Conservation (phyloP, 2,888 invertebrate species). For the Stegana nigrithorax region DNA sequence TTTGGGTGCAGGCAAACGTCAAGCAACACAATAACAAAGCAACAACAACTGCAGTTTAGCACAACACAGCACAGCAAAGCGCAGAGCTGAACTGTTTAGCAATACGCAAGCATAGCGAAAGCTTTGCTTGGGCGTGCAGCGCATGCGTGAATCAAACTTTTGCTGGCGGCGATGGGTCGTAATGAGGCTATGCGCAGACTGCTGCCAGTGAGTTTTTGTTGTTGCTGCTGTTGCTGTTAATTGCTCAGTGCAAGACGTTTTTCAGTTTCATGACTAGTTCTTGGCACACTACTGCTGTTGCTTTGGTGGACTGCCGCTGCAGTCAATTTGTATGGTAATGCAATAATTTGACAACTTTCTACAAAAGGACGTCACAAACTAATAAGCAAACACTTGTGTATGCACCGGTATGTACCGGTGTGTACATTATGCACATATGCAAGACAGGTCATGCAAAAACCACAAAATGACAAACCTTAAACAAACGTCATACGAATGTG, state of each 20-base stretch:
- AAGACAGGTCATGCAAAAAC: slow-evolving; percentile 2
- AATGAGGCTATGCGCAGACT: slow-evolving; percentile 33
- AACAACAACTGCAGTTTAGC: no score
- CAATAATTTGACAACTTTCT: slow-evolving; percentile 5
- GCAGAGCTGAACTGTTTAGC: not conserved
- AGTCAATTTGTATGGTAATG: slow-evolving; percentile 24
- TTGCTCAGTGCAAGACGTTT: not conserved
- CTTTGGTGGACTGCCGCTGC: slow-evolving; percentile 21
- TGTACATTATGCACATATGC: not conserved
- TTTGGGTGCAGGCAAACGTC: slow-evolving; percentile 11
- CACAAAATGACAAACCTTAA: not conserved
- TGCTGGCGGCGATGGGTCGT: slow-evolving; percentile 23
- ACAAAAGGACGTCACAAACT: not conserved
- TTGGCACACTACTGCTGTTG: slow-evolving; percentile 39
- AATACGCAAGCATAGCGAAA: slow-evolving; percentile 41
- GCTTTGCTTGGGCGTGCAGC: slow-evolving; percentile 44
- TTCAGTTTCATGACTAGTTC: not conserved
- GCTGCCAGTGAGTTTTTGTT: slow-evolving; percentile 22
- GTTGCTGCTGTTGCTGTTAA: not conserved
- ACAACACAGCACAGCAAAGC: no score
- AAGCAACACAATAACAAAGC: no score
- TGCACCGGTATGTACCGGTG: not conserved
- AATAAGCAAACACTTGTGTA: not conserved
- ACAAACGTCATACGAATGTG: slow-evolving; percentile 21
- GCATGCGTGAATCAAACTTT: slow-evolving; percentile 41